Percentiles rank a stretch among this genome's conserved stretches.
These are phyloP conservation scores for Corythaixoides concolor DNA, from an alignment of 2,113 vertebrate species.

Conservation along the genomic window DNA sequence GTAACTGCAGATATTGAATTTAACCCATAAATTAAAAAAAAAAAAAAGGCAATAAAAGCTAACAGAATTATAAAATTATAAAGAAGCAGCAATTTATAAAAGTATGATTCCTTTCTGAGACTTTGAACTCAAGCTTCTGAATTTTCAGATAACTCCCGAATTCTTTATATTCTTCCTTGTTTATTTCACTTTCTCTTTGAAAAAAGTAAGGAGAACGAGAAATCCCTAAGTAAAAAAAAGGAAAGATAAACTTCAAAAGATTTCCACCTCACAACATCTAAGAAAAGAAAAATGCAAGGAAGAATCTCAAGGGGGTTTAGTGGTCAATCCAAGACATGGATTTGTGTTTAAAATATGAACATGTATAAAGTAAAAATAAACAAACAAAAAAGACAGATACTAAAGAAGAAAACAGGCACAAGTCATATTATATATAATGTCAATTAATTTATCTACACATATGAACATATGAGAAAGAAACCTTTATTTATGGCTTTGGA, in stretches of 20 bases:
- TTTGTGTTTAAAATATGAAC: neutral
- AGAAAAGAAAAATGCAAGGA: neutral
- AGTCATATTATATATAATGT: neutral
- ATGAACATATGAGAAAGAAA: neutral
- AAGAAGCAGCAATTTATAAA: neutral
- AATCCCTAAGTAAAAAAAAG: neutral
- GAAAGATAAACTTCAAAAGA: conserved; percentile 17
- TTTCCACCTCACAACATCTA: neutral
- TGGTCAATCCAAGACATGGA: fast-evolving
- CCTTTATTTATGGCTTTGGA: neutral
- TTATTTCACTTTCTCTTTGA: conserved; percentile 34
- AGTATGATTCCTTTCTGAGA: neutral
- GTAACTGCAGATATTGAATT: neutral
- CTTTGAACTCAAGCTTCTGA: neutral
- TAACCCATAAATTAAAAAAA: neutral
- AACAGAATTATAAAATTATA: neutral
- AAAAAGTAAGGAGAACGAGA: neutral
- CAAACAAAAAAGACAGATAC: neutral
- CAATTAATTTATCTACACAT: neutral
- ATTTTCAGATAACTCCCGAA: neutral
- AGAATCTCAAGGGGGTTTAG: neutral
- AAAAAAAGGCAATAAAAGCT: neutral
- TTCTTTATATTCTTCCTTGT: neutral
- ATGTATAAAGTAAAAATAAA: neutral
- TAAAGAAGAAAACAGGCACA: neutral